These are phyloP conservation scores for Drosophila sordidula DNA, from an alignment of 2,888 invertebrate genomes.

Conservation along the genomic window DNA sequence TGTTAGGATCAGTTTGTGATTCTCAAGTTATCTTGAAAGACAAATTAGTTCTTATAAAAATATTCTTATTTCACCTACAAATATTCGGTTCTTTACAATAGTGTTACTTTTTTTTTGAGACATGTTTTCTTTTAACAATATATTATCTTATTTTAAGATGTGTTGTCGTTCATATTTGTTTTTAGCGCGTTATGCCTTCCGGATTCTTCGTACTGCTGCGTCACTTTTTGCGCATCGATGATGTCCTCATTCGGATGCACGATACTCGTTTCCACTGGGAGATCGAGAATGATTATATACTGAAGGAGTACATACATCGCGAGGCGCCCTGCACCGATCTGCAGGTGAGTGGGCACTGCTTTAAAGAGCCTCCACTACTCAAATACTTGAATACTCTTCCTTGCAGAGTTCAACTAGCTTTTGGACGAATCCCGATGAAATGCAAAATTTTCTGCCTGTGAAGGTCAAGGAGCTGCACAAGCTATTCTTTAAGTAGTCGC, in stretches of 20 bases:
- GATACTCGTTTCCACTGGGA: constrained; percentile 95
- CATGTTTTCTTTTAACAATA: no score
- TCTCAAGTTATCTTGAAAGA: no score
- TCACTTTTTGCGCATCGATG: constrained; percentile 97
- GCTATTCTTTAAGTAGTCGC: constrained; percentile 77
- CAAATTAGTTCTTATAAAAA: no score
- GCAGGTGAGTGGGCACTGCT: constrained; percentile 84
- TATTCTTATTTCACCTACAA: no score
- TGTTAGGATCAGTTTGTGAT: no score
- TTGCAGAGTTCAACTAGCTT: constrained; percentile 79
- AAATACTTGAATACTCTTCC: neutral
- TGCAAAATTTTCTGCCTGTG: constrained; percentile 88
- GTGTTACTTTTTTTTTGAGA: no score
- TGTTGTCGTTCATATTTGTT: constrained; percentile 20
- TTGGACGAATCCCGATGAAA: constrained; percentile 89
- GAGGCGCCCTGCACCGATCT: constrained; percentile 91
- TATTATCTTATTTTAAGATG: no score
- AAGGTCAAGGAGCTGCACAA: constrained; percentile 85
- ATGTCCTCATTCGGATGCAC: constrained; percentile 93
- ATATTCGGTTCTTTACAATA: no score
- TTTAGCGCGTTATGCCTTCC: constrained; percentile 97
- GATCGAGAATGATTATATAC: constrained; percentile 90
- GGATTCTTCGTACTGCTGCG: constrained; percentile 96
- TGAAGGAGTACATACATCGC: constrained; percentile 93
- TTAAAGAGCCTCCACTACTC: neutral